Evolutionary conservation across 2,797 vertebrate genomes (phyloP).

Genomic region (Spheniscus humboldti): DNA sequence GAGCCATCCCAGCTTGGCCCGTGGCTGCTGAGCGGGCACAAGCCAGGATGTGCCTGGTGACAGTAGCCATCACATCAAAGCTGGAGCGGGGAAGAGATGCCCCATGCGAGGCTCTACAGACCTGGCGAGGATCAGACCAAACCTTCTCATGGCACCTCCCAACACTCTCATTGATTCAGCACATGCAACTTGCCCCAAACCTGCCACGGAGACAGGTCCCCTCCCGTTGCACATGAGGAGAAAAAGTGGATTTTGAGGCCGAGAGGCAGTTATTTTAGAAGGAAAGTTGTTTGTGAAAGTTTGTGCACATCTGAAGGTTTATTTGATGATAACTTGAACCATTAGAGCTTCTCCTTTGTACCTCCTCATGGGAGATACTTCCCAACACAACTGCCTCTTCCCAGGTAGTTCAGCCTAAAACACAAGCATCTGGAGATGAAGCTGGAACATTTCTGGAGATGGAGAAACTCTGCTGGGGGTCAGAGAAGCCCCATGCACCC

Average conservation of each 20-base stretch:
- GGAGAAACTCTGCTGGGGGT: not conserved
- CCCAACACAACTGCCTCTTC: not conserved
- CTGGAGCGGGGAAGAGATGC: not conserved
- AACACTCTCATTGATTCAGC: not conserved
- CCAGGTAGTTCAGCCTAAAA: not conserved
- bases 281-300: not conserved
- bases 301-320: not conserved
- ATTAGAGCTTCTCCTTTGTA: not conserved
- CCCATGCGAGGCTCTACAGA: accelerated
- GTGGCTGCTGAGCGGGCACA: not conserved
- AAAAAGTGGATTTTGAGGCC: not conserved
- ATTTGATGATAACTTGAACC: not conserved
- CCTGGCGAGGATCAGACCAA: accelerated
- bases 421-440: not conserved
- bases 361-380: not conserved
- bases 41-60: not conserved
- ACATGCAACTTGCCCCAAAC: not conserved
- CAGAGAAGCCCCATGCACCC: not conserved
- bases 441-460: not conserved
- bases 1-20: not conserved
- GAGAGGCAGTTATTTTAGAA: not conserved
- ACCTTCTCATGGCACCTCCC: not conserved
- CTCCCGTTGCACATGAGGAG: accelerated
- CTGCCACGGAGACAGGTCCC: not conserved
- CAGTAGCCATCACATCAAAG: not conserved